A percentile compares a stretch with the other conserved stretches of the same genome.
phyloP scores from a whole-genome alignment of 2,888 invertebrate species.

The Drosophila gaucha region DNA sequence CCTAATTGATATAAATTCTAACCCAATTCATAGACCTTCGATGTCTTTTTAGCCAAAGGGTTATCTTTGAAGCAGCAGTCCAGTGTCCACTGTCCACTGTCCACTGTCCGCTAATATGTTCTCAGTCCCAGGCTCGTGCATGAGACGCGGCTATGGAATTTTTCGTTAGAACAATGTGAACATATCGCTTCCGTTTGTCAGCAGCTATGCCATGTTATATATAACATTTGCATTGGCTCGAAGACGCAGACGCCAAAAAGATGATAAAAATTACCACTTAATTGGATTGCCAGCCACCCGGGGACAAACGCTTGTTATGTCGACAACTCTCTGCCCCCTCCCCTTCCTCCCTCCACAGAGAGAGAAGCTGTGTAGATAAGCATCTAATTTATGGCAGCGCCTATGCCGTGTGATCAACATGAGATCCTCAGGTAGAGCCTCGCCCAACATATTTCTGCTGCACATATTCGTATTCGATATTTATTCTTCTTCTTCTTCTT shows the following conservation, averaged over 20 bases:
- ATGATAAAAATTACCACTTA: conserved; percentile 80
- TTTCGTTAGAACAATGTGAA: conserved; percentile 74
- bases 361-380: conserved; percentile 51
- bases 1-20: neutral
- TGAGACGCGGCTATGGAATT: conserved; percentile 44
- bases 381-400: conserved; percentile 77
- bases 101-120: conserved; percentile 5
- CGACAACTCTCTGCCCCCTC: conserved; percentile 2
- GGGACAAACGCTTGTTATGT: conserved; percentile 29
- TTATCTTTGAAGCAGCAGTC: conserved; percentile 14
- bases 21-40: neutral
- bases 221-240: conserved; percentile 35
- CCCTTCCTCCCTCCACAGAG: neutral
- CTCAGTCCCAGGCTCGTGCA: conserved; percentile 40
- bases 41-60: neutral
- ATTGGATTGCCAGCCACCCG: conserved; percentile 71
- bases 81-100: neutral
- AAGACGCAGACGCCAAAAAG: conserved; percentile 37
- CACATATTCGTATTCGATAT: conserved; percentile 15
- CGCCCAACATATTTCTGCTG: conserved; percentile 30
- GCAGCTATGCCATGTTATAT: conserved; percentile 42
- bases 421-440: conserved; percentile 49
- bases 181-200: conserved; percentile 80
- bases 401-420: conserved; percentile 58
- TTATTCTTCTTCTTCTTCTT: conserved; percentile 5